Evolutionary conservation across 1,140 invertebrate genomes (phyloP).

Genomic region (Portunus trituberculatus): DNA sequence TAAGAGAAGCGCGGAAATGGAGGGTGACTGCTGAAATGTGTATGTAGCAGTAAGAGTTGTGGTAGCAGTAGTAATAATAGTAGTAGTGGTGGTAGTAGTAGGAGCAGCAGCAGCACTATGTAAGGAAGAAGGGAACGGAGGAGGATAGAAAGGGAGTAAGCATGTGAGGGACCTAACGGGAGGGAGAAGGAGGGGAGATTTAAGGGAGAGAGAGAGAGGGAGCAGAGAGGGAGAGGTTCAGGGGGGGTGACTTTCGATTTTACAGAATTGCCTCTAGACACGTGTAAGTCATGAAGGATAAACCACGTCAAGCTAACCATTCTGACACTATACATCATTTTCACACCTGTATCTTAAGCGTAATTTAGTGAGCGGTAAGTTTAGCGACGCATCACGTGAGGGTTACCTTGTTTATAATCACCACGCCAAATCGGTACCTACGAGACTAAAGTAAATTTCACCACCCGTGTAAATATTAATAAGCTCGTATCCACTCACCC

Average conservation of each 20-base stretch:
- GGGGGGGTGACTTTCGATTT: too few species aligned
- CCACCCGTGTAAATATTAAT: neutral
- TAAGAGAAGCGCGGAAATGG: too few species aligned
- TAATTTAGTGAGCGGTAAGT: neutral
- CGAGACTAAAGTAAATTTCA: neutral
- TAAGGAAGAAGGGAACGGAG: neutral
- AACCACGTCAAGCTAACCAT: too few species aligned
- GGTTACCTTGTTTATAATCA: neutral
- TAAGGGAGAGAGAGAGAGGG: neutral
- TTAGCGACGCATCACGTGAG: neutral
- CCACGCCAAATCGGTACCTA: neutral
- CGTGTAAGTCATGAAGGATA: too few species aligned
- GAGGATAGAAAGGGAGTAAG: neutral
- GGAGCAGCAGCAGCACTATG: neutral
- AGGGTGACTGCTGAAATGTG: neutral
- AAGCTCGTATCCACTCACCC: neutral
- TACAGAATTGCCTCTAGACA: too few species aligned
- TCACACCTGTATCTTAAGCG: neutral
- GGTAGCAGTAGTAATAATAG: too few species aligned
- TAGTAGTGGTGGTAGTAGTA: neutral
- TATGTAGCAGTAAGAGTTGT: neutral
- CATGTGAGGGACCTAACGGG: neutral
- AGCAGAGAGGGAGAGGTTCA: neutral
- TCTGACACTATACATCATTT: neutral
- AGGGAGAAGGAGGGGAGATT: neutral